A percentile compares a stretch with the other conserved stretches of the same genome.
Conservation (phyloP, 2,888 invertebrate genomes). For the Rotaria magnacalcarata region DNA sequence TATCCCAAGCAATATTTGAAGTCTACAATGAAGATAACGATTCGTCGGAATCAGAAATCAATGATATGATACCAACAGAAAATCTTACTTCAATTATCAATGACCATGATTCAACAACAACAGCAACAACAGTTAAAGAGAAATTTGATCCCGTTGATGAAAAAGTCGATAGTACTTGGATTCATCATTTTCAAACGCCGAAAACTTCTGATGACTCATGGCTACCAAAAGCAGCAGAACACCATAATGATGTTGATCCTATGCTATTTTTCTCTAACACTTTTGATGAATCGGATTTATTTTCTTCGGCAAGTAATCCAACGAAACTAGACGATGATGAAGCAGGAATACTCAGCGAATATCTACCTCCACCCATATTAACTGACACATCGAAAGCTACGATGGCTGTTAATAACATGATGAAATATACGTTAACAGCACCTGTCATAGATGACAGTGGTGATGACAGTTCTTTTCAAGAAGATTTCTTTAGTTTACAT, state of each 20-base stretch:
- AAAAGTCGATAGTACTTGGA: not conserved
- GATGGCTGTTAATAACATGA: not conserved
- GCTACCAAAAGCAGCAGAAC: not conserved
- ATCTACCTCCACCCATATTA: not conserved
- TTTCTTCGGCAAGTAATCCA: not conserved
- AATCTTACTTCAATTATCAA: not conserved
- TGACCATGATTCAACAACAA: not conserved
- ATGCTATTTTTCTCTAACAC: not conserved
- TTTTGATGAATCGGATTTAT: not conserved
- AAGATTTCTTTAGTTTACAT: not conserved
- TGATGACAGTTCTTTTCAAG: not conserved
- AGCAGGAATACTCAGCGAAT: not conserved
- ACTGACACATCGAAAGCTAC: not conserved
- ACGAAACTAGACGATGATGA: not conserved
- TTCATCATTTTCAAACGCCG: not conserved
- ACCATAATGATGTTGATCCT: not conserved
- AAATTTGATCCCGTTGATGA: not conserved
- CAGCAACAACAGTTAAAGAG: not conserved
- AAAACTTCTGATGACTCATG: not conserved
- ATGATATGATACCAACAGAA: not conserved
- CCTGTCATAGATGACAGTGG: not conserved
- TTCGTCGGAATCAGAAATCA: not conserved
- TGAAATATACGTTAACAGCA: conserved; percentile 23
- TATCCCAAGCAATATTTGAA: not conserved
- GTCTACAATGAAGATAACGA: not conserved